Evolutionary conservation across 2,113 vertebrate genomes (phyloP), one percentile per base, ranked within the genome.

Genomic region (Psilopogon haemacephalus): DNA sequence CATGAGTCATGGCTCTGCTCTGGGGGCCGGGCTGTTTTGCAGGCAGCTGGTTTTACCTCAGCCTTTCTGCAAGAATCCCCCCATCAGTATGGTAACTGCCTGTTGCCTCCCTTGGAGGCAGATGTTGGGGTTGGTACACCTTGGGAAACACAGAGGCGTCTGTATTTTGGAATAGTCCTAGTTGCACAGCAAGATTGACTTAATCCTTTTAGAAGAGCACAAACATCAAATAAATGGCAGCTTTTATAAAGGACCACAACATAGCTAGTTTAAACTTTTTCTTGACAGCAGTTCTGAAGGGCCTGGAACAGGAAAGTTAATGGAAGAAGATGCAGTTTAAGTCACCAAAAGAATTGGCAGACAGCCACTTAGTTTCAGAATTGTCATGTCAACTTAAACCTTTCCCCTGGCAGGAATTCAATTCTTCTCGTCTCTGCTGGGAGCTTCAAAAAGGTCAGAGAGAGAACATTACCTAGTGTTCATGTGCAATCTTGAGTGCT

Each of bases 311-410:
- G 19, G 59, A 81, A 79, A 84, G 92, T 30, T 38, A 80, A 96
- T 62, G 48, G 78, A 33, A 78, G 69, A 90, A 65, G 20, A 64
- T 69, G 28, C 37, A 42, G 46, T 75, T 75, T 67, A 73, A 78
- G 14, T 85, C 83, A 94, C 63, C 17, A 90, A 86, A 92, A 94
- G 64, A 44, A 40, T 24, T 91, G 64, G 60, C 71, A 95, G 79
- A 73, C 32, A 96, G 67, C 67, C 54, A n/a, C 65, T 94, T 95
- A 97, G 92, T 89, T 76, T 90, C 88, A 92, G 95, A 95, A 95
- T 70, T 89, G 71, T 95, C 81, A n/a, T 62, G 84, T 95, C 93
- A 95, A 76, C 15, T 89, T 88, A 97, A 96, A 94, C 46, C 60
- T 33, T 73, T 83, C 44, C 76, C 64, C 46, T 94, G 74, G 84